phyloP scores from a whole-genome alignment of 2,797 vertebrate genomes.

The Lateolabrax maculatus region DNA sequence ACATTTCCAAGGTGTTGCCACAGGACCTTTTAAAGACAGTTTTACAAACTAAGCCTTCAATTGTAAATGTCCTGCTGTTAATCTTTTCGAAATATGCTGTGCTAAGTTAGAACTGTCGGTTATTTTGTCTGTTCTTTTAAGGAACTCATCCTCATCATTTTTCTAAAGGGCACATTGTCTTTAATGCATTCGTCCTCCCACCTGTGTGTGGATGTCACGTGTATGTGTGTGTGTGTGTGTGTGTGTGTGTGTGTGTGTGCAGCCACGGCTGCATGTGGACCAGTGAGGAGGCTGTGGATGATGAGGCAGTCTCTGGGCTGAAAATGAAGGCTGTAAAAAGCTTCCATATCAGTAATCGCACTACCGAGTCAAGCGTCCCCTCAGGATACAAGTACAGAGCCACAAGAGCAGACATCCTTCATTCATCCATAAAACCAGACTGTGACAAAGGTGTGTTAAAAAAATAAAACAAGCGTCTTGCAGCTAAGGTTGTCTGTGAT shows the following conservation, averaged over 20 bases:
- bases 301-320: not conserved
- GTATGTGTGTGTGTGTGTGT: not conserved
- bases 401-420: conserved; percentile 30
- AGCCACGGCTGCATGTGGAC: not conserved
- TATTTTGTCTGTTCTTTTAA: conserved; percentile 13
- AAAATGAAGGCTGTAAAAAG: conserved; percentile 29
- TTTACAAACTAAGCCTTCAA: conserved; percentile 31
- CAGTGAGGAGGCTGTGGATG: not conserved
- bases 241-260: not conserved
- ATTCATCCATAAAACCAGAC: conserved; percentile 23
- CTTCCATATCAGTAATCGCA: conserved; percentile 43
- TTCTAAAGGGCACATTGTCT: conserved; percentile 50
- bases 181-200: conserved; percentile 19
- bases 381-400: conserved; percentile 14
- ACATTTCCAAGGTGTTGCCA: not conserved
- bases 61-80: conserved; percentile 14
- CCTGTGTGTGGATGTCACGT: not conserved
- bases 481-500: not conserved
- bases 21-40: not conserved
- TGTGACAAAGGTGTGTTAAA: not conserved
- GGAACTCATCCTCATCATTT: conserved; percentile 41
- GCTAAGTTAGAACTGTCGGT: conserved; percentile 21
- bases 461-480: not conserved
- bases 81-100: conserved; percentile 40
- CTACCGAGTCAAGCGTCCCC: conserved; percentile 30